Conservation (phyloP, 64 coral and sea anemone genomes). For the Stichodactyla mertensii region DNA sequence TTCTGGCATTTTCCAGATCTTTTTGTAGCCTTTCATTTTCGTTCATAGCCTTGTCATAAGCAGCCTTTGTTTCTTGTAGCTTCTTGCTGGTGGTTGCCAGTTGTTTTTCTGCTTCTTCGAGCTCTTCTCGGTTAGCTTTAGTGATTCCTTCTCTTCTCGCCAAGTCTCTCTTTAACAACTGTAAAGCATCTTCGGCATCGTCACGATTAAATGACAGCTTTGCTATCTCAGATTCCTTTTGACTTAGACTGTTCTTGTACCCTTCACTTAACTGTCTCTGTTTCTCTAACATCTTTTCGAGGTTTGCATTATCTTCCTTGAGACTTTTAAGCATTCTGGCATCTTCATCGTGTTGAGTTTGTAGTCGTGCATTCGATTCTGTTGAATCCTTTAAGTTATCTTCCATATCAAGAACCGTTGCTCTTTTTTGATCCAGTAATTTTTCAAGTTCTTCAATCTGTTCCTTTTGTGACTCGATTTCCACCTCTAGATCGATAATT, state of each 20-base stretch:
- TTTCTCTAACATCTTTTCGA: slow-evolving; percentile 71
- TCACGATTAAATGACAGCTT: slow-evolving; percentile 65
- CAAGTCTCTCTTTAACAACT: slow-evolving; percentile 69
- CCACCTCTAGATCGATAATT: slow-evolving; percentile 60
- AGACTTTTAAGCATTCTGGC: slow-evolving; percentile 47
- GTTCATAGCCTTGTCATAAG: slow-evolving; percentile 41
- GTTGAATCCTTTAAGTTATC: slow-evolving; percentile 50
- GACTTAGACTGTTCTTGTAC: slow-evolving; percentile 51
- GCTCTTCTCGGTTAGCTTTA: slow-evolving; percentile 66
- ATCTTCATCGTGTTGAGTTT: slow-evolving; percentile 61
- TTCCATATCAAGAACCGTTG: slow-evolving; percentile 36
- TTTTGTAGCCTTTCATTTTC: slow-evolving; percentile 77
- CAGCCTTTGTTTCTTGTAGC: slow-evolving; percentile 57
- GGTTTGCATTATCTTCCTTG: slow-evolving; percentile 53
- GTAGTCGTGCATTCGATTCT: slow-evolving; percentile 39
- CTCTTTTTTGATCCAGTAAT: slow-evolving; percentile 41
- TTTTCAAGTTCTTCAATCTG: slow-evolving; percentile 78
- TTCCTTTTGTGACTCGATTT: slow-evolving; percentile 62
- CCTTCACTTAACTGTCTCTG: slow-evolving; percentile 73
- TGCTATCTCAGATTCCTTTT: slow-evolving; percentile 57
- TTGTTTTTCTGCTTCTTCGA: slow-evolving; percentile 60
- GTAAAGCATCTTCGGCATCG: slow-evolving; percentile 50
- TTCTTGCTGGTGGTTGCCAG: slow-evolving; percentile 50
- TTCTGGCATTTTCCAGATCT: slow-evolving; percentile 52
- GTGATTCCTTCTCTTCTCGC: slow-evolving; percentile 49